Percentiles rank a stretch among this genome's conserved stretches.
Conservation (phyloP, 2,113 vertebrate genomes). For the Platanista minor region DNA sequence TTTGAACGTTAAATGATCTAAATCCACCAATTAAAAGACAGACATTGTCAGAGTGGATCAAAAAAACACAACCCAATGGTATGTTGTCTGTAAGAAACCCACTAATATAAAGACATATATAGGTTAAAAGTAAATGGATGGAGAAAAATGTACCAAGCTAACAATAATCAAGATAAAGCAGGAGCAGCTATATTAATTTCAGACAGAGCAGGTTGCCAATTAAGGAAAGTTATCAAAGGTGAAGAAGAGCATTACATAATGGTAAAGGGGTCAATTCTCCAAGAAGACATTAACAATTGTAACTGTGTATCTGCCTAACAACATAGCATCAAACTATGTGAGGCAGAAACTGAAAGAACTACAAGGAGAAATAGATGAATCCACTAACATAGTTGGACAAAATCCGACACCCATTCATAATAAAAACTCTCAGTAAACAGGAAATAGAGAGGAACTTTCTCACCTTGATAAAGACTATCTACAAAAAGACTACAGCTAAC, state of each 20-base stretch:
- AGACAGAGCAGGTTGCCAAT: background rate
- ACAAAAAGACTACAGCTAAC: background rate
- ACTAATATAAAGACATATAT: background rate
- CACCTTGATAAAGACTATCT: background rate
- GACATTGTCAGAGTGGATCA: background rate
- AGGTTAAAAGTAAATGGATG: background rate
- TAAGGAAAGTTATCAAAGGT: background rate
- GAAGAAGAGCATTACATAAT: background rate
- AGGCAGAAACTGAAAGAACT: background rate
- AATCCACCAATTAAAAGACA: background rate
- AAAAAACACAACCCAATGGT: background rate
- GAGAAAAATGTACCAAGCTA: background rate
- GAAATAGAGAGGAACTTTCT: background rate
- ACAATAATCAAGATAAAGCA: background rate
- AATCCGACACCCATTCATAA: background rate
- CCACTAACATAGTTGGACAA: background rate
- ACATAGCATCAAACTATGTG: background rate
- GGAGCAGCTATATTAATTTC: background rate
- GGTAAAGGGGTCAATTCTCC: background rate
- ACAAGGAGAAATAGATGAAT: background rate
- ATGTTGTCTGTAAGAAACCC: background rate
- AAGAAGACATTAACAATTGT: background rate
- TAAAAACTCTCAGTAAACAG: background rate
- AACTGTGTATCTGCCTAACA: background rate
- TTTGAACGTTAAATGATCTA: background rate